These are phyloP conservation scores for Oeneis ivallda DNA, from an alignment of 2,888 invertebrate species.

Conservation along the genomic window DNA sequence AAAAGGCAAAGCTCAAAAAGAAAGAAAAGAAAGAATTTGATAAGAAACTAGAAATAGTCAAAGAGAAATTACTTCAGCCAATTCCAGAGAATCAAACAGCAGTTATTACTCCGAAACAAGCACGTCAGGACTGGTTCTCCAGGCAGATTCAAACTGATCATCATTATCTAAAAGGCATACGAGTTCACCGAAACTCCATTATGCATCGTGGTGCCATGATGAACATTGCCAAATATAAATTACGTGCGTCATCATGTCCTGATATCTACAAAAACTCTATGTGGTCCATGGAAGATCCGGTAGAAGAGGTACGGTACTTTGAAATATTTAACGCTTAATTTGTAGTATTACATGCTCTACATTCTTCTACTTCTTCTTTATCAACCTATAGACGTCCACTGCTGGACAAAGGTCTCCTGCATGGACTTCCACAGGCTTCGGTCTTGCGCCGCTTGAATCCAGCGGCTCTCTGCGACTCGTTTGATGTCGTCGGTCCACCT, in stretches of 20 bases:
- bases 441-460: too few relatives aligned
- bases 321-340: background rate
- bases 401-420: too few relatives aligned
- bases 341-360: too few relatives aligned
- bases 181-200: slow-evolving; percentile 90
- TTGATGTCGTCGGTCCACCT: too few relatives aligned
- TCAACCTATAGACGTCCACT: too few relatives aligned
- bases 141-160: slow-evolving; percentile 82
- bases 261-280: slow-evolving; percentile 94
- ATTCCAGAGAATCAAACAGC: slow-evolving; percentile 72
- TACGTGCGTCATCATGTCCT: slow-evolving; percentile 95
- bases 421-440: too few relatives aligned
- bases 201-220: slow-evolving; percentile 94
- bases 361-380: too few relatives aligned
- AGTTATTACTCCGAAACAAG: slow-evolving; percentile 53
- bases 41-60: slow-evolving; percentile 65
- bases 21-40: slow-evolving; percentile 65
- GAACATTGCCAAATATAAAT: slow-evolving; percentile 90
- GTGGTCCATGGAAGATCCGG: slow-evolving; percentile 89
- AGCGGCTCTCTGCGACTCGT: too few relatives aligned
- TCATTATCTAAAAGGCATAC: slow-evolving; percentile 86
- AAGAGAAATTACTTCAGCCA: slow-evolving; percentile 68
- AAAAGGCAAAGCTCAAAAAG: slow-evolving; percentile 43
- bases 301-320: slow-evolving; percentile 72
- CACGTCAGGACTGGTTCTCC: slow-evolving; percentile 67